phyloP scores from a whole-genome alignment of 1,140 invertebrate genomes.

The Drosophila bifasciata region DNA sequence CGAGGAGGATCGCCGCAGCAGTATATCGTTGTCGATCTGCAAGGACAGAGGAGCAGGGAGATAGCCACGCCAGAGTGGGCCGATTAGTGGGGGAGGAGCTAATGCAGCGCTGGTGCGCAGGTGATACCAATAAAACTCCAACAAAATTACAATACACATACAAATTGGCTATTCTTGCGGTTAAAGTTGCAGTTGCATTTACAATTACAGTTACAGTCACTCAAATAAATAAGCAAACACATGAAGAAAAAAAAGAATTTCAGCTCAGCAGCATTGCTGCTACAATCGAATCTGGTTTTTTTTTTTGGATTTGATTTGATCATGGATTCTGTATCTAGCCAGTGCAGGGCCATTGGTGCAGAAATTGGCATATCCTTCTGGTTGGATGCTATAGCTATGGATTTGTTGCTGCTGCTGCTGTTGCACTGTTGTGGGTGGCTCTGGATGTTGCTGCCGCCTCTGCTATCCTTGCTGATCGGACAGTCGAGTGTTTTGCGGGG shows the following conservation, averaged over 20 bases:
- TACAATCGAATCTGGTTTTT: slow-evolving; percentile 22
- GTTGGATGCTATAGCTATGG: slow-evolving; percentile 45
- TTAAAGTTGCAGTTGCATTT: slow-evolving; percentile 2
- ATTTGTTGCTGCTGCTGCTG: slow-evolving; percentile 28
- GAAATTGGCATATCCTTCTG: slow-evolving; percentile 22
- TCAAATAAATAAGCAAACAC: slow-evolving; percentile 43
- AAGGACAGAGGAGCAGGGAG: slow-evolving; percentile 32
- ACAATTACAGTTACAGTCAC: slow-evolving; percentile 11
- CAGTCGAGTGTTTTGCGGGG: slow-evolving; percentile 40
- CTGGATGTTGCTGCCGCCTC: slow-evolving; percentile 33
- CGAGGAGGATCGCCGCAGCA: slow-evolving; percentile 92
- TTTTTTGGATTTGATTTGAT: background rate
- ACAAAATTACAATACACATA: slow-evolving; percentile 47
- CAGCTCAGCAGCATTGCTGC: too few species aligned
- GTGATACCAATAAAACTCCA: slow-evolving; percentile 33
- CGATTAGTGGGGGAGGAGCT: slow-evolving; percentile 37
- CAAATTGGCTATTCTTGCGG: slow-evolving; percentile 54
- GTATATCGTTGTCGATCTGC: slow-evolving; percentile 90
- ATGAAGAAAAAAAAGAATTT: slow-evolving; percentile 28
- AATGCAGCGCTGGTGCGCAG: background rate
- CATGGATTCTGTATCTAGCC: background rate
- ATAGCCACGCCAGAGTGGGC: slow-evolving; percentile 36
- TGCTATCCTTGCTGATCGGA: slow-evolving; percentile 42
- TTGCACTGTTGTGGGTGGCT: slow-evolving; percentile 42
- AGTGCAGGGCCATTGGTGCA: background rate